These are phyloP conservation scores for Alces alces DNA, from an alignment of 2,113 vertebrate genomes.

Conservation along the genomic window DNA sequence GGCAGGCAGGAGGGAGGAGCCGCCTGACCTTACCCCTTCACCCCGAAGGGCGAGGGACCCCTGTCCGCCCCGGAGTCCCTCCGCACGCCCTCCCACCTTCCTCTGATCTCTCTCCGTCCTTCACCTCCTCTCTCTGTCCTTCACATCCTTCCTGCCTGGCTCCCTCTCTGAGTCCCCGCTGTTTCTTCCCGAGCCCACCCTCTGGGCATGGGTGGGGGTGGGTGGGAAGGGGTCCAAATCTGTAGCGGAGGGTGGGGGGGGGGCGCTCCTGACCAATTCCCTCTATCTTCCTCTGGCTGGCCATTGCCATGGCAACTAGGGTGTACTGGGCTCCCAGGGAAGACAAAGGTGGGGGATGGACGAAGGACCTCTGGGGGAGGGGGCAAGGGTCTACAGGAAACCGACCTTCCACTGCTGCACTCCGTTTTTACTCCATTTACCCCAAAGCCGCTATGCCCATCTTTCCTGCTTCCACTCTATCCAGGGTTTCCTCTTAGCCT, in stretches of 20 bases:
- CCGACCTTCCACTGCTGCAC: background rate
- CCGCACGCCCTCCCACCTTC: background rate
- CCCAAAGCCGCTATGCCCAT: background rate
- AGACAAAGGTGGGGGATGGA: slow-evolving; percentile 43
- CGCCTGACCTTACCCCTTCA: slow-evolving; percentile 47
- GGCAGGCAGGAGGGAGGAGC: slow-evolving; percentile 11
- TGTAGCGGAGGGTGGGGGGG: background rate
- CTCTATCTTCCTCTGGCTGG: slow-evolving; percentile 48
- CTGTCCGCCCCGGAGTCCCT: background rate
- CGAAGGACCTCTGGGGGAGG: background rate
- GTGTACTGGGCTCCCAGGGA: slow-evolving; percentile 39
- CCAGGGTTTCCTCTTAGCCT: background rate
- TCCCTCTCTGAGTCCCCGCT: background rate
- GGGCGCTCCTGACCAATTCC: slow-evolving; percentile 9
- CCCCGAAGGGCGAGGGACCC: slow-evolving; percentile 32
- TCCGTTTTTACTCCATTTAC: background rate
- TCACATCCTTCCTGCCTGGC: slow-evolving; percentile 27
- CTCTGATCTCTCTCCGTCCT: slow-evolving; percentile 44
- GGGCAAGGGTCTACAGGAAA: background rate
- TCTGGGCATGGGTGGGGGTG: background rate
- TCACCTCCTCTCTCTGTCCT: slow-evolving; percentile 55
- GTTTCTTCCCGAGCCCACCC: background rate
- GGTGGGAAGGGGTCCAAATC: slow-evolving; percentile 9
- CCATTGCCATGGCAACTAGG: slow-evolving; percentile 72
- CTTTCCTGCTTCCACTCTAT: background rate